A percentile compares a stretch with the other conserved stretches of the same genome.
These are phyloP conservation scores for Equus quagga DNA, from an alignment of 2,113 vertebrate species.

Conservation along the genomic window DNA sequence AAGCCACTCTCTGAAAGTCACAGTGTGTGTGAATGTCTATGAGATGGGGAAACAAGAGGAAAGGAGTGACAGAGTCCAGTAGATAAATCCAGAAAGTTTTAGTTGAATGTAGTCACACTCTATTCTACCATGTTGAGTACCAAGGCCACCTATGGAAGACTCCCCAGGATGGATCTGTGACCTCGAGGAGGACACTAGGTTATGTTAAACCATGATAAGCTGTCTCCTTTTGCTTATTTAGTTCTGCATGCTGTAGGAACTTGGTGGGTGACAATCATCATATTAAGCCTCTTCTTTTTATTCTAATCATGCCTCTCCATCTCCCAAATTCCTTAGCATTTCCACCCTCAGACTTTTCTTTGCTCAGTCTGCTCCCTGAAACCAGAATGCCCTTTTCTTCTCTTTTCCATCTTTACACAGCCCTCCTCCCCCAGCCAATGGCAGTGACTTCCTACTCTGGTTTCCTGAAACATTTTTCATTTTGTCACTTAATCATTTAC, in stretches of 20 bases:
- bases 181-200: neutral
- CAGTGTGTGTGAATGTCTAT: neutral
- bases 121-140: neutral
- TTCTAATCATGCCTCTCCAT: neutral
- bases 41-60: neutral
- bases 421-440: neutral
- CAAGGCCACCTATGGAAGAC: neutral
- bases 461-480: constrained; percentile 37
- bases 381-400: neutral
- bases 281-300: neutral
- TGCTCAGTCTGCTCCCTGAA: neutral
- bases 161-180: neutral
- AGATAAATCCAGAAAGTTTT: neutral
- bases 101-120: neutral
- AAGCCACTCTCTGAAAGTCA: neutral
- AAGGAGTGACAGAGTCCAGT: neutral
- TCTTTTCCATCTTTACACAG: neutral
- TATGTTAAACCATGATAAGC: neutral
- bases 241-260: neutral
- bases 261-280: neutral
- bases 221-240: neutral
- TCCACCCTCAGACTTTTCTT: neutral
- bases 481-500: constrained; percentile 9
- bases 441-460: neutral
- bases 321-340: neutral